phyloP scores from a whole-genome alignment of 2,113 vertebrate species.

The Caretta caretta region DNA sequence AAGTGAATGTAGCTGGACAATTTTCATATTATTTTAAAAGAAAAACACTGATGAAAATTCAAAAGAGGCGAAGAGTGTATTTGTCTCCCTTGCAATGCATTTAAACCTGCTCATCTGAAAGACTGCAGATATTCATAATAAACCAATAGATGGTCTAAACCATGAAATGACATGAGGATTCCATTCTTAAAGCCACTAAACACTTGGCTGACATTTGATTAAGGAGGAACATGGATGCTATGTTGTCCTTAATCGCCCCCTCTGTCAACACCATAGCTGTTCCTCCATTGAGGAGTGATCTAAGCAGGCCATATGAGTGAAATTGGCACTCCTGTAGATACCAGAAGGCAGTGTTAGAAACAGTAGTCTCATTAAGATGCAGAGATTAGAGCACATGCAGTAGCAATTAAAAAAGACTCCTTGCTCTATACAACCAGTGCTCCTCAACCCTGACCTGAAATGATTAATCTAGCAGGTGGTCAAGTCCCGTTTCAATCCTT shows the following conservation, averaged over 20 bases:
- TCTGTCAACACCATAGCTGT: too few species aligned
- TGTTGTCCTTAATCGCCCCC: not conserved
- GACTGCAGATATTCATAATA: not conserved
- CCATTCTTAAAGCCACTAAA: not conserved
- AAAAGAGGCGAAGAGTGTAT: not conserved
- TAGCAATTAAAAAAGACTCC: not conserved
- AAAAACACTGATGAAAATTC: not conserved
- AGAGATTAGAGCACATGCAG: not conserved
- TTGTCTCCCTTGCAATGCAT: not conserved
- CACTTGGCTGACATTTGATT: not conserved
- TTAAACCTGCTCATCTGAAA: not conserved
- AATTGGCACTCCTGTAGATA: not conserved
- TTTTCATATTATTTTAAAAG: not conserved
- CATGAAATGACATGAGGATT: not conserved
- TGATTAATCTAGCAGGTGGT: not conserved
- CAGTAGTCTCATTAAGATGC: not conserved
- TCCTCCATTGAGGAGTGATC: not conserved
- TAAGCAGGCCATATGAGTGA: not conserved
- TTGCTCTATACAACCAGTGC: not conserved
- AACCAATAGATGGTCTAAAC: not conserved
- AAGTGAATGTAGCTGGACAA: not conserved
- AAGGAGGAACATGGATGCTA: not conserved
- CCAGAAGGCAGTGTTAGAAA: not conserved
- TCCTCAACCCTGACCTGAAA: slow-evolving; percentile 8
- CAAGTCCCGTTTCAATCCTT: not conserved